phyloP scores from a whole-genome alignment of 30 jellyfish, hydroid and myxozoan genomes.

The Turritopsis rubra region DNA sequence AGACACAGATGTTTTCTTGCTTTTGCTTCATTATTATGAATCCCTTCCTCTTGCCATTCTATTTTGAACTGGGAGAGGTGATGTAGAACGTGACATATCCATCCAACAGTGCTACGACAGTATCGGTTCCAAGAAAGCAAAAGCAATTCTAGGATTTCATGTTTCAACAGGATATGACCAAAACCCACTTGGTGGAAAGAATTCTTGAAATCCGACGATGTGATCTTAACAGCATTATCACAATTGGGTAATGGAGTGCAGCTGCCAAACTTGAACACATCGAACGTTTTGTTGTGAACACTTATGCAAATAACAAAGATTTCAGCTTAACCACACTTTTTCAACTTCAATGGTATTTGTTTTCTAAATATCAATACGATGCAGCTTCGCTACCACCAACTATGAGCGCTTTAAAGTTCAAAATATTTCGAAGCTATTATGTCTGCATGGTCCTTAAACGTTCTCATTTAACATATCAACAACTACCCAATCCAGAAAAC shows the following conservation, averaged over 20 bases:
- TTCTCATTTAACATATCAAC: slow-evolving; percentile 10
- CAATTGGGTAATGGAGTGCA: too few relatives aligned
- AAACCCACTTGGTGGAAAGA: too few relatives aligned
- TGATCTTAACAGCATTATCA: too few relatives aligned
- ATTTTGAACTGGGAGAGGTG: background rate
- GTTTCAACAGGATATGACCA: too few relatives aligned
- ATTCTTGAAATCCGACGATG: too few relatives aligned
- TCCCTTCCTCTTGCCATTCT: background rate
- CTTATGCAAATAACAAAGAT: background rate
- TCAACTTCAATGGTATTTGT: background rate
- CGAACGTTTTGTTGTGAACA: too few relatives aligned
- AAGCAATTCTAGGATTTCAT: too few relatives aligned
- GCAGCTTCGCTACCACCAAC: slow-evolving; percentile 28
- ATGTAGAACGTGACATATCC: background rate
- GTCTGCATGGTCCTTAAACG: slow-evolving; percentile 24
- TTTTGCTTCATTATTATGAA: background rate
- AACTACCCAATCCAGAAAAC: slow-evolving; percentile 17
- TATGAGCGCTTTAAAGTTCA: slow-evolving; percentile 20
- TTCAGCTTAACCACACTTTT: background rate
- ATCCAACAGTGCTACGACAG: too few relatives aligned
- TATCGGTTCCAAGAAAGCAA: too few relatives aligned
- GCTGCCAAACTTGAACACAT: too few relatives aligned
- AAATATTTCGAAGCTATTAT: slow-evolving; percentile 19
- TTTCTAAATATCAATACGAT: slow-evolving; percentile 18
- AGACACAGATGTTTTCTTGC: background rate